Conservation (phyloP, 2,113 vertebrate species). For the Sorex araneus region DNA sequence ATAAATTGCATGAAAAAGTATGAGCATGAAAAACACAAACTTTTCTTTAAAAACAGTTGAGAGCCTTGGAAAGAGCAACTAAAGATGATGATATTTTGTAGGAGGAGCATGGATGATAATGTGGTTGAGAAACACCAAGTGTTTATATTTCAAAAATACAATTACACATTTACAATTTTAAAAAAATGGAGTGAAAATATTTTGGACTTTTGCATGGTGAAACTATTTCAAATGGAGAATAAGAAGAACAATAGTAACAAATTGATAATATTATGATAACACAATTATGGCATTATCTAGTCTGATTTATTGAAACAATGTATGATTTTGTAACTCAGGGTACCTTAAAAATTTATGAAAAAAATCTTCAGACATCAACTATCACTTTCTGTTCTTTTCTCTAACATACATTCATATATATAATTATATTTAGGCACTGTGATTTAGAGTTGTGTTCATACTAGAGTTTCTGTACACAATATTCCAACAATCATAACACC, state of each 20-base stretch:
- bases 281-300: background rate
- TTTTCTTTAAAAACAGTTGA: constrained; percentile 21
- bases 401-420: too few species aligned
- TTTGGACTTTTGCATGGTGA: background rate
- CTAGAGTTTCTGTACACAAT: too few species aligned
- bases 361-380: too few species aligned
- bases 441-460: too few species aligned
- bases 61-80: constrained; percentile 12
- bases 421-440: too few species aligned
- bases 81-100: background rate
- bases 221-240: background rate
- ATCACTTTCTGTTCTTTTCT: too few species aligned
- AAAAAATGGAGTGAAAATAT: background rate
- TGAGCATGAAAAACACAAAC: background rate
- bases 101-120: background rate
- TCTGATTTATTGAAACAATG: background rate
- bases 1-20: background rate
- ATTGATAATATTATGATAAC: background rate
- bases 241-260: background rate
- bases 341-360: too few species aligned
- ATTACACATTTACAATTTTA: background rate
- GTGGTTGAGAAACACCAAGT: background rate
- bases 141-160: background rate
- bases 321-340: too few species aligned
- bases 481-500: too few species aligned